Evolutionary conservation across 2,888 invertebrate species (phyloP).

Genomic region (Vanessa cardui): DNA sequence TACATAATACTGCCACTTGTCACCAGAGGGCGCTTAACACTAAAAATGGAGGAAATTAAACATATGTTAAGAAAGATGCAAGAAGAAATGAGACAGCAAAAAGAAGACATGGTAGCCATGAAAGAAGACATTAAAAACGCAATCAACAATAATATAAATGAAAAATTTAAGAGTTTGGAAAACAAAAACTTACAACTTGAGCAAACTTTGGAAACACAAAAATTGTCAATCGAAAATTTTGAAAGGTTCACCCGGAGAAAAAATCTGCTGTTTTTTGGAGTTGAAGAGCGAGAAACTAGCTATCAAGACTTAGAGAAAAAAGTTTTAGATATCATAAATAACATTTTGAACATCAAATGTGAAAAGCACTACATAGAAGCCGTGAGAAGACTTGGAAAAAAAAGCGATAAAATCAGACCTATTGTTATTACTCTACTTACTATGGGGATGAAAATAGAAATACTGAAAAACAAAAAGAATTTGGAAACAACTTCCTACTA

Average conservation of each 20-base stretch:
- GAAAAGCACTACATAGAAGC: neutral
- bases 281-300: neutral
- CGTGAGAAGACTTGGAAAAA: slow-evolving; percentile 39
- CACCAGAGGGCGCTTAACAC: slow-evolving; percentile 6
- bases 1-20: too few relatives aligned
- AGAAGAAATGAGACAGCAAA: slow-evolving; percentile 15
- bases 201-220: slow-evolving; percentile 11
- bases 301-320: slow-evolving; percentile 15
- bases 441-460: slow-evolving; percentile 35
- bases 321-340: slow-evolving; percentile 37
- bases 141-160: neutral
- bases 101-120: slow-evolving; percentile 18
- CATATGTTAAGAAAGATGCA: slow-evolving; percentile 8
- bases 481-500: slow-evolving; percentile 25
- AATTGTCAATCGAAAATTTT: neutral
- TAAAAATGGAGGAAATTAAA: slow-evolving; percentile 24
- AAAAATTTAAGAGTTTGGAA: slow-evolving; percentile 16
- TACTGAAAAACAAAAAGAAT: slow-evolving; percentile 33
- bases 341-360: slow-evolving; percentile 30
- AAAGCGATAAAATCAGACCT: slow-evolving; percentile 36
- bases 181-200: slow-evolving; percentile 14
- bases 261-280: neutral
- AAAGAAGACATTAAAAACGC: slow-evolving; percentile 23
- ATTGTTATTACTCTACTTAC: slow-evolving; percentile 36
- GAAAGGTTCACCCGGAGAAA: neutral